Evolutionary conservation across 1,140 invertebrate genomes (phyloP).

Genomic region (Physella acuta): DNA sequence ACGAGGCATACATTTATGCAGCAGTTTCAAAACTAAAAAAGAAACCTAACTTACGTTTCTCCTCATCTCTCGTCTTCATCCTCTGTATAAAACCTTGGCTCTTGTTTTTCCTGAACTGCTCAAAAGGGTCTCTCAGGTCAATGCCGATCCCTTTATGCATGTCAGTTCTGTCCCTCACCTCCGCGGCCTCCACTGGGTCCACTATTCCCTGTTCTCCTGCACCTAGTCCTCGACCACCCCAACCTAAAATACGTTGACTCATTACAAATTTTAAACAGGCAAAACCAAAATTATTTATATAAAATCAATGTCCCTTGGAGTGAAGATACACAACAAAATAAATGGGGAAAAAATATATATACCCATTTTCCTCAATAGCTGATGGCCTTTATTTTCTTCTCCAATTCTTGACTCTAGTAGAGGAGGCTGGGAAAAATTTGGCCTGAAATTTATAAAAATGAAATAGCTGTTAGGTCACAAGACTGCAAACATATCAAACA

Average conservation of each 20-base stretch:
- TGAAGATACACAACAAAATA: no score
- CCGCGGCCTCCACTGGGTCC: slow-evolving; percentile 87
- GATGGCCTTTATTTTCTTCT: slow-evolving; percentile 91
- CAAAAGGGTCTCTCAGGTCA: slow-evolving; percentile 84
- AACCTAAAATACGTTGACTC: slow-evolving; percentile 67
- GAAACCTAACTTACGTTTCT: slow-evolving; percentile 24
- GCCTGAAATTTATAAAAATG: no score
- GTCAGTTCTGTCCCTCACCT: slow-evolving; percentile 86
- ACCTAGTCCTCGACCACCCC: slow-evolving; percentile 86
- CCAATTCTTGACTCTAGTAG: slow-evolving; percentile 64
- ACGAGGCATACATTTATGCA: no score
- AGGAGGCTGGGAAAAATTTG: background rate
- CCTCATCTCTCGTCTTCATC: slow-evolving; percentile 85
- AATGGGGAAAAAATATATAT: background rate
- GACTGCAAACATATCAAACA: no score
- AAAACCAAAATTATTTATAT: no score
- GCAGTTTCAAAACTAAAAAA: slow-evolving; percentile 3
- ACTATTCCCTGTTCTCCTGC: slow-evolving; percentile 92
- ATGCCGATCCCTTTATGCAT: slow-evolving; percentile 88
- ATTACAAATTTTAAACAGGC: no score
- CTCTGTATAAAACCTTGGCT: slow-evolving; percentile 92
- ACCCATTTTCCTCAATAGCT: slow-evolving; percentile 91
- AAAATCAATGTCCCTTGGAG: no score
- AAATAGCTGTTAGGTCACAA: no score
- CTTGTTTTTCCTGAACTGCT: slow-evolving; percentile 95